Evolutionary conservation across 2,888 invertebrate genomes (phyloP).

Genomic region (Chrysodeixis includens): DNA sequence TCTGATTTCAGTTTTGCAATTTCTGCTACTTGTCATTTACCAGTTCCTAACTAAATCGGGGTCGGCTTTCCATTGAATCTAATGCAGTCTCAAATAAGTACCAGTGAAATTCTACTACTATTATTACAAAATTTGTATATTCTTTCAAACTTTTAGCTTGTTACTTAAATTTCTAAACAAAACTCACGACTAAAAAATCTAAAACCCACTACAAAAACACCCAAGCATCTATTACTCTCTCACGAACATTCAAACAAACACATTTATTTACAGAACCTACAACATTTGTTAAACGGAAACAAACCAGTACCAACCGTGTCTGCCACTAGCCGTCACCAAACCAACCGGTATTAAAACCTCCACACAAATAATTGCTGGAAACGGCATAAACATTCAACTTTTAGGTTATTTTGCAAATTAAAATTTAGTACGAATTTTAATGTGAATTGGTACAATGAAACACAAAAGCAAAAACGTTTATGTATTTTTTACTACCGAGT

Average conservation of each 20-base stretch:
- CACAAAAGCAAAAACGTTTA: not conserved
- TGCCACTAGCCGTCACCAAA: slow-evolving; percentile 71
- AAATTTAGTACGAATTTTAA: slow-evolving; percentile 57
- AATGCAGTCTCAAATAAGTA: no score
- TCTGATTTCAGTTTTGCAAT: no score
- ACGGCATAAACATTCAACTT: slow-evolving; percentile 63
- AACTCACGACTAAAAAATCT: no score
- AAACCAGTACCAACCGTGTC: slow-evolving; percentile 62
- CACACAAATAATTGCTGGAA: slow-evolving; percentile 64
- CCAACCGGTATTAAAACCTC: slow-evolving; percentile 59
- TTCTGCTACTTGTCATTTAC: no score
- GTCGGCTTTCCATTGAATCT: no score
- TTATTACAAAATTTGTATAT: no score
- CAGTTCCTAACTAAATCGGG: no score
- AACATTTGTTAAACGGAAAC: slow-evolving; percentile 47
- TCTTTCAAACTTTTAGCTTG: no score
- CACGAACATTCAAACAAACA: not conserved
- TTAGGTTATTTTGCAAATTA: slow-evolving; percentile 64
- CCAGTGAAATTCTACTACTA: no score
- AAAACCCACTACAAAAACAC: no score
- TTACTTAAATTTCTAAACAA: no score
- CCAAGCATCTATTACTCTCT: not conserved
- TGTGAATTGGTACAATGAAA: not conserved
- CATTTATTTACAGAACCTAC: not conserved
- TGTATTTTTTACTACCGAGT: not conserved